Base-by-base conservation (phyloP, 2,888 invertebrate genomes). In the Ecliptopera silaceata region DNA sequence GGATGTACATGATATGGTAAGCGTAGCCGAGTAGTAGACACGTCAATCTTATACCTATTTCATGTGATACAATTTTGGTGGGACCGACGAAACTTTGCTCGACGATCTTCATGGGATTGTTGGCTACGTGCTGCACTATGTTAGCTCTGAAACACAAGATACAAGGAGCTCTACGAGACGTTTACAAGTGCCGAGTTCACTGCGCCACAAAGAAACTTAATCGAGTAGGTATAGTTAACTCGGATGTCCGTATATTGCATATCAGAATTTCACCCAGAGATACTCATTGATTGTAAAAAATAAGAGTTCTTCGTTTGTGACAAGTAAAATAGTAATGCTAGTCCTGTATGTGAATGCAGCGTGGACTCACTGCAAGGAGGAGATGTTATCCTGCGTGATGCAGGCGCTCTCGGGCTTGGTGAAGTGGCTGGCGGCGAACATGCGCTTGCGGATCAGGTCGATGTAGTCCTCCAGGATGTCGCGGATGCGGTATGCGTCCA, bases 381-480 rank as follows among this genome's bases (percentile, higher is more conserved):
- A 95, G 4, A 99, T 97, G 71, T 95, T 97, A 74, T 99, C 99
- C 81, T 99, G 77, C 8, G 55, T 65, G 20, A 88, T 39, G 17
- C 48, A 57, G 4, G 57, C 32, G 38, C 13, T 44, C 2, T 57
- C 57, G 76, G 96, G 96, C 0, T 8, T 11, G 79, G 96, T 96
- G 38, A 96, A 62, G 95, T 97, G 79, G 94, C 11, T 36, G 13
- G 45, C 31, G 15, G 97, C 96, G 80, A 96, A 95, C 92, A 98
- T 96, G 93, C 97, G 97, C 86, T 97, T 98, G 61, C 99, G 88
- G 70, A 99, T 99, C 77, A 99, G 98, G 84, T 99, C 99, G 76
- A 99, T 99, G 87, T 99, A 99, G 31, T 98, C 99, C 66, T 98
- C 97, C 75, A 99, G 97, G 50, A 99, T 94, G 79, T 99, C 98